Conservation (phyloP, 2,113 vertebrate genomes). For the Tragulus kanchil region DNA sequence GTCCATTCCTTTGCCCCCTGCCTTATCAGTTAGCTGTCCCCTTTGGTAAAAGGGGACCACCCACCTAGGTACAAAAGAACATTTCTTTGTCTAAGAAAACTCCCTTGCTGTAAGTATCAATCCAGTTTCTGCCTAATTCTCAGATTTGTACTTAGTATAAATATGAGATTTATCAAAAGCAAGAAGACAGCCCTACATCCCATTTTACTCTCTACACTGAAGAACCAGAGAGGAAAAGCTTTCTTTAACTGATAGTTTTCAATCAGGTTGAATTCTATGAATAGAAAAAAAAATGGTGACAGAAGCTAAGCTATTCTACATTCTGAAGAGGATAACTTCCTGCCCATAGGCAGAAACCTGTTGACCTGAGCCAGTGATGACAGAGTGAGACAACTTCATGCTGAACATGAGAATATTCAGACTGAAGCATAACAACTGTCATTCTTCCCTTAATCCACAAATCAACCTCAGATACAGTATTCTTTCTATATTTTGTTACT, state of each 20-base stretch:
- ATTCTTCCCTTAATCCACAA: not conserved
- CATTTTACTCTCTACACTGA: not conserved
- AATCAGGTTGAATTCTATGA: not conserved
- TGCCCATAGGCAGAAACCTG: not conserved
- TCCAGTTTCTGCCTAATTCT: not conserved
- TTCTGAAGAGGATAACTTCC: not conserved
- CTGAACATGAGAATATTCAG: not conserved
- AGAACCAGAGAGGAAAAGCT: not conserved
- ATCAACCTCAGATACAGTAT: not conserved
- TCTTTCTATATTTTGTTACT: not conserved
- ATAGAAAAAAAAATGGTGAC: not conserved
- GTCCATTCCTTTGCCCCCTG: not conserved
- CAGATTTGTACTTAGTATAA: not conserved
- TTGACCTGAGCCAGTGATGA: not conserved
- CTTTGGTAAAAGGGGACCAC: not conserved
- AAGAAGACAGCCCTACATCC: not conserved
- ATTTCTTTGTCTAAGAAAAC: not conserved
- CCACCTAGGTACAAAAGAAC: not conserved
- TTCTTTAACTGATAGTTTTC: not conserved
- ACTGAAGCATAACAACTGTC: accelerated
- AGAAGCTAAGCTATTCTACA: not conserved
- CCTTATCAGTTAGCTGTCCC: not conserved
- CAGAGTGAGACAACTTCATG: not conserved
- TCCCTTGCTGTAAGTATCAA: not conserved
- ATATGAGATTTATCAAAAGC: not conserved